Evolutionary conservation across 2,888 invertebrate genomes (phyloP).

Genomic region (Oscheius sp.): DNA sequence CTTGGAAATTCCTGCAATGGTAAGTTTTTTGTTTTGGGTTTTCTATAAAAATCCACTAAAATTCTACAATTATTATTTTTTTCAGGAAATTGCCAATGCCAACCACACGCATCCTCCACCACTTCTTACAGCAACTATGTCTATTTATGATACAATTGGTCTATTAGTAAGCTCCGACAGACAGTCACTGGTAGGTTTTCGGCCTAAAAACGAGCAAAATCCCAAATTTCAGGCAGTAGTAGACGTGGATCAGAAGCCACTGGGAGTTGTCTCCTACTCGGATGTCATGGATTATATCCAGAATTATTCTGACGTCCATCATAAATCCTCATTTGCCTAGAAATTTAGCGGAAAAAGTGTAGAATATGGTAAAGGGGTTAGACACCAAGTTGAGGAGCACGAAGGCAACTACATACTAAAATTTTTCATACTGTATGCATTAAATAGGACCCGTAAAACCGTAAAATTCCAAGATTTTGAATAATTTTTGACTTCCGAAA

Average conservation of each 20-base stretch:
- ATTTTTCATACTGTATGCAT: too few relatives aligned
- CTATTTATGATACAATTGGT: conserved; percentile 58
- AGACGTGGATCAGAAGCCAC: conserved; percentile 55
- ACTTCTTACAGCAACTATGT: conserved; percentile 45
- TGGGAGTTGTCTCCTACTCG: conserved; percentile 65
- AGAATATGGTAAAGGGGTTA: too few relatives aligned
- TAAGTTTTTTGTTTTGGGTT: conserved; percentile 22
- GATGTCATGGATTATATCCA: conserved; percentile 68
- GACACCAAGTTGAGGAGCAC: too few relatives aligned
- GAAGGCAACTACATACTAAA: too few relatives aligned
- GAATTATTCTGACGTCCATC: conserved; percentile 45
- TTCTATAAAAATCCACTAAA: too few relatives aligned
- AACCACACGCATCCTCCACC: conserved; percentile 26
- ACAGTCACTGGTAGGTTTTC: conserved; percentile 46
- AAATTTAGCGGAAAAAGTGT: not conserved
- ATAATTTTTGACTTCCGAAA: too few relatives aligned
- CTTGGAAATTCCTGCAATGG: conserved; percentile 55
- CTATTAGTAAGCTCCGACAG: conserved; percentile 53
- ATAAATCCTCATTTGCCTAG: conserved; percentile 42
- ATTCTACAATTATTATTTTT: too few relatives aligned
- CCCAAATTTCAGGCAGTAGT: conserved; percentile 49
- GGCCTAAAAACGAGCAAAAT: not conserved
- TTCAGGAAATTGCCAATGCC: conserved; percentile 45
- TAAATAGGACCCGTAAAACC: too few relatives aligned
- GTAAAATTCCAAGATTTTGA: too few relatives aligned